Evolutionary conservation across 2,113 vertebrate species (phyloP).

Genomic region (Phyllopteryx taeniolatus): DNA sequence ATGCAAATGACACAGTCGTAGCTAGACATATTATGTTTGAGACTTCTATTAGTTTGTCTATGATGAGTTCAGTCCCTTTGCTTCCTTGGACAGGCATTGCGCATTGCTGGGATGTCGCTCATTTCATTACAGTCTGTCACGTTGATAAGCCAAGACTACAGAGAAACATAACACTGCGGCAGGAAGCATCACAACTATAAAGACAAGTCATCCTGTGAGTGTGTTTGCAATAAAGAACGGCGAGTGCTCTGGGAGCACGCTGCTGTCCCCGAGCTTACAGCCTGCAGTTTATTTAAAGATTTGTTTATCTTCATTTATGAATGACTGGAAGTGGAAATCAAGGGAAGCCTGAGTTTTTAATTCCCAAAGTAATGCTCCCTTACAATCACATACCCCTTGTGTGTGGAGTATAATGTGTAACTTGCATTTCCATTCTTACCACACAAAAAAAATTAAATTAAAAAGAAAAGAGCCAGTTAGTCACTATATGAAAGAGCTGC

Average conservation of each 20-base stretch:
- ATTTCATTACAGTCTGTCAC: conserved; percentile 61
- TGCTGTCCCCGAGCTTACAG: neutral
- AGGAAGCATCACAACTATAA: conserved; percentile 44
- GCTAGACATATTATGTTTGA: neutral
- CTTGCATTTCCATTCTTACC: neutral
- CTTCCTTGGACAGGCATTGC: conserved; percentile 4
- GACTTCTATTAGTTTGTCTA: conserved; percentile 48
- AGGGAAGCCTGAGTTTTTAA: neutral
- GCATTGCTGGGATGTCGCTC: conserved; percentile 39
- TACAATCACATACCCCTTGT: neutral
- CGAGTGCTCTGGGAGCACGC: neutral
- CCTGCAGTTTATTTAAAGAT: conserved; percentile 1
- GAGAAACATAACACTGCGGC: conserved; percentile 32
- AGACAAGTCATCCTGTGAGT: conserved; percentile 24
- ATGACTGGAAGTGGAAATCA: neutral
- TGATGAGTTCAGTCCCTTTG: conserved; percentile 42
- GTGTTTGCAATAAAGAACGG: neutral
- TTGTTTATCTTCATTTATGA: conserved; percentile 6
- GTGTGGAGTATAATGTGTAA: neutral
- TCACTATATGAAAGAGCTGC: neutral
- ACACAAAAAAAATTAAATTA: neutral
- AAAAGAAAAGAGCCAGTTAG: neutral
- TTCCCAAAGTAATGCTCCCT: neutral
- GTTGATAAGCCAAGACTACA: conserved; percentile 50
- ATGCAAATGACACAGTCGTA: neutral